These are phyloP conservation scores for Pseudobourletiella spinata DNA, from an alignment of 1,140 invertebrate genomes.

Conservation along the genomic window DNA sequence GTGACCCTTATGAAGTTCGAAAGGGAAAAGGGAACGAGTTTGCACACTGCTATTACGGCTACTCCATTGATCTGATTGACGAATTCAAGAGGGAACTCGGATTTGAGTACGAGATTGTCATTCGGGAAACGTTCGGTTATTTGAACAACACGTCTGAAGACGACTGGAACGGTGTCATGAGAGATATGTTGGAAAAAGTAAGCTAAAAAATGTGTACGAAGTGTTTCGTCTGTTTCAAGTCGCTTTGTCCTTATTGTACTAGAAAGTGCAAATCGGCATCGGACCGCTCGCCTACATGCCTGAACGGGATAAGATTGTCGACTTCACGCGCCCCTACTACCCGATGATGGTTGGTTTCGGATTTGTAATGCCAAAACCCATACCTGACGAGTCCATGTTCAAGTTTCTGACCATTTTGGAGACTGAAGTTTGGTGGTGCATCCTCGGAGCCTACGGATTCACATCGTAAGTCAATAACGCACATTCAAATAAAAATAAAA, in stretches of 20 bases:
- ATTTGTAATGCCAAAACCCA: slow-evolving; percentile 76
- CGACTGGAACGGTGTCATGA: slow-evolving; percentile 86
- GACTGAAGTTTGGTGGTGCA: slow-evolving; percentile 80
- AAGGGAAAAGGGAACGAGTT: not conserved
- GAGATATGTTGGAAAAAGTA: slow-evolving; percentile 77
- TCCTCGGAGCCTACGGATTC: slow-evolving; percentile 88
- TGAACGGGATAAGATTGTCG: slow-evolving; percentile 84
- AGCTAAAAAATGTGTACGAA: slow-evolving; percentile 9
- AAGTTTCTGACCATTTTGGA: slow-evolving; percentile 76
- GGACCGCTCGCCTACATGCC: slow-evolving; percentile 85
- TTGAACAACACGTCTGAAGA: slow-evolving; percentile 63
- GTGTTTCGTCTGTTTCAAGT: slow-evolving; percentile 63
- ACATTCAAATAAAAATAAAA: too few relatives aligned
- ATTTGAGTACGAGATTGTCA: slow-evolving; percentile 43
- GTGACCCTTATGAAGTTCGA: slow-evolving; percentile 48
- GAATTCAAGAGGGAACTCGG: slow-evolving; percentile 68
- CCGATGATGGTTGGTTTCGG: slow-evolving; percentile 80
- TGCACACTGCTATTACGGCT: slow-evolving; percentile 60
- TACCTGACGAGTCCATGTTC: slow-evolving; percentile 74
- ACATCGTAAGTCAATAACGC: too few relatives aligned
- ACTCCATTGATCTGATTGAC: slow-evolving; percentile 85
- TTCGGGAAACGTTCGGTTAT: slow-evolving; percentile 71
- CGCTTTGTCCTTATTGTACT: too few relatives aligned
- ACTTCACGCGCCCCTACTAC: slow-evolving; percentile 91
- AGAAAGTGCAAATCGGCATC: slow-evolving; percentile 77